Conservation (phyloP, 2,797 vertebrate genomes). For the Anolis apletophallus region DNA sequence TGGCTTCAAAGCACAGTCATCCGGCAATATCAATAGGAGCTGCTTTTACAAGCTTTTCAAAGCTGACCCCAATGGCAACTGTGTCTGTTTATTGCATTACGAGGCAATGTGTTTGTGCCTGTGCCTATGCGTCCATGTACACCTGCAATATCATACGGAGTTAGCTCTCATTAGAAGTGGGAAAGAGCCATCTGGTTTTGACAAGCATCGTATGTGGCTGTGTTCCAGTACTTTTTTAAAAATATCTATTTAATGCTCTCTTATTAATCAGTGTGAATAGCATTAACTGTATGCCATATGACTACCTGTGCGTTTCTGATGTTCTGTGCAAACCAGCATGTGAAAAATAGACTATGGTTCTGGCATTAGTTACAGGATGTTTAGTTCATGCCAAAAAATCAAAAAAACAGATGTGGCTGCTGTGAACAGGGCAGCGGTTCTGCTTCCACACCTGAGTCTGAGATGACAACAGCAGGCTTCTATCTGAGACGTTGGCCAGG, state of each 20-base stretch:
- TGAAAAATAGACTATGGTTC: neutral
- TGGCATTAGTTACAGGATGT: neutral
- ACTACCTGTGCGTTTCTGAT: neutral
- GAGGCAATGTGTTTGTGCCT: neutral
- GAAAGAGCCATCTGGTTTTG: neutral
- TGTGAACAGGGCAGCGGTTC: neutral
- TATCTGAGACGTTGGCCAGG: neutral
- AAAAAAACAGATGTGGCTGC: neutral
- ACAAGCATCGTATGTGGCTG: neutral
- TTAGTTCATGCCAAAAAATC: neutral
- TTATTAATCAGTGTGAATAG: neutral
- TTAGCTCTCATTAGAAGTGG: neutral
- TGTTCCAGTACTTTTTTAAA: neutral
- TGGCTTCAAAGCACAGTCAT: neutral
- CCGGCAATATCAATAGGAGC: neutral
- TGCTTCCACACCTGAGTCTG: neutral
- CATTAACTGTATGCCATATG: neutral
- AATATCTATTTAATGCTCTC: neutral
- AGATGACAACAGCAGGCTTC: neutral
- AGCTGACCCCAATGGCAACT: neutral
- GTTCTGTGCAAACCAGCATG: neutral
- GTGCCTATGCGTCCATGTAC: neutral
- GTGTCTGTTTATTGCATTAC: neutral
- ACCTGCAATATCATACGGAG: neutral
- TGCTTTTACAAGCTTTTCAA: neutral